Conservation (phyloP, 2,888 invertebrate species). For the Nephrotoma flavescens region DNA sequence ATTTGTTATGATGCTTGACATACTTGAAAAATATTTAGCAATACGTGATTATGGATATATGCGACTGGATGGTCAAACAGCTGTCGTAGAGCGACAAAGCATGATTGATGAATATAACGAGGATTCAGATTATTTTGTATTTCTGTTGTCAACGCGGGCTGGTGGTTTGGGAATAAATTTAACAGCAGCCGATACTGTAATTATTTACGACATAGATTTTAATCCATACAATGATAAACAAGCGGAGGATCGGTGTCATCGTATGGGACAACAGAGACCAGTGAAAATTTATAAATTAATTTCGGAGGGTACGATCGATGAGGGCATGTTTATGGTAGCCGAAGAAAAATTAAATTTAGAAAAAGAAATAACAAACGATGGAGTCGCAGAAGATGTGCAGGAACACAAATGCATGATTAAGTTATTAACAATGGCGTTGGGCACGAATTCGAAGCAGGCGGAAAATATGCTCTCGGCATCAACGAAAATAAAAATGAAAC, state of each 20-base stretch:
- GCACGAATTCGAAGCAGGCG: conserved; percentile 31
- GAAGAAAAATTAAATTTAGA: conserved; percentile 85
- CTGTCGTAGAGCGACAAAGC: conserved; percentile 71
- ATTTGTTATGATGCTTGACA: conserved; percentile 89
- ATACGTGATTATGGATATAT: conserved; percentile 57
- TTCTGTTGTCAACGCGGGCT: conserved; percentile 82
- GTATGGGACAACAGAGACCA: conserved; percentile 64
- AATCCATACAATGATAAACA: conserved; percentile 98
- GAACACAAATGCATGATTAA: conserved; percentile 68
- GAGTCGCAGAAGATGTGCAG: conserved; percentile 47
- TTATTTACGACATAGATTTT: conserved; percentile 94
- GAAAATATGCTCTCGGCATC: conserved; percentile 19
- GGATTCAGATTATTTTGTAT: conserved; percentile 68
- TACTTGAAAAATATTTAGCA: conserved; percentile 77
- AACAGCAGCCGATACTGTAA: conserved; percentile 87
- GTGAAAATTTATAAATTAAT: conserved; percentile 78
- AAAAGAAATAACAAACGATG: conserved; percentile 60
- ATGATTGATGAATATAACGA: conserved; percentile 79
- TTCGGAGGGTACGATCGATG: conserved; percentile 78
- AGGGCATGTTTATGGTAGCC: conserved; percentile 80
- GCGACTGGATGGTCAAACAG: conserved; percentile 81
- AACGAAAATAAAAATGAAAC: not conserved
- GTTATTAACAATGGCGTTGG: conserved; percentile 63
- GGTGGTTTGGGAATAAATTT: conserved; percentile 94
- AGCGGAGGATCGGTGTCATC: conserved; percentile 80